A percentile compares a stretch with the other conserved stretches of the same genome.
Conservation (phyloP, 2,888 invertebrate genomes). For the Drepana falcataria region DNA sequence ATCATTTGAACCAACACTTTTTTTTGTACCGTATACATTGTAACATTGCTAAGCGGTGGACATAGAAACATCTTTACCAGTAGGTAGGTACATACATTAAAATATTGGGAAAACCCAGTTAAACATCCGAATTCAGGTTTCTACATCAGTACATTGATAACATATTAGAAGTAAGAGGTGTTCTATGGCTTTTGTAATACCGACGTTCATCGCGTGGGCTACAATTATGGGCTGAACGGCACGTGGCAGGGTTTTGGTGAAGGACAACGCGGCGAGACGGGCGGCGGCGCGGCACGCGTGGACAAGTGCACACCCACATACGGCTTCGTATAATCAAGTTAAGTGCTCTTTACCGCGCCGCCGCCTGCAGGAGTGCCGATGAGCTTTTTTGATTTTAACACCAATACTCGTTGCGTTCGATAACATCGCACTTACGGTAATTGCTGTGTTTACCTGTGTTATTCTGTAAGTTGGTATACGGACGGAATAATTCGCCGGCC, state of each 20-base stretch:
- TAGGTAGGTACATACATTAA: no score
- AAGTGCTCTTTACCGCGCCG: constrained; percentile 68
- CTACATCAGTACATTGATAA: background rate
- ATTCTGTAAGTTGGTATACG: background rate
- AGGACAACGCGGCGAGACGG: constrained; percentile 15
- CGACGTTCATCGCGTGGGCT: constrained; percentile 37
- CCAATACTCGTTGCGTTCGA: constrained; percentile 30
- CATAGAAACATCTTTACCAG: no score
- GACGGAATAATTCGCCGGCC: no score
- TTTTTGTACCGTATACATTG: no score
- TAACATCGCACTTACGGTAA: constrained; percentile 42
- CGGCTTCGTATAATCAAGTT: constrained; percentile 75
- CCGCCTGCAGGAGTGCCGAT: constrained; percentile 45
- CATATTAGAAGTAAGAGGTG: constrained; percentile 12
- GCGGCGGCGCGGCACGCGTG: constrained; percentile 25
- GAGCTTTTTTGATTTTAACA: constrained; percentile 66
- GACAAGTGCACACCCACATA: constrained; percentile 33
- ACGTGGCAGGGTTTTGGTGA: constrained; percentile 52
- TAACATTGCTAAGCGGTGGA: no score
- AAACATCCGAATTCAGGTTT: background rate
- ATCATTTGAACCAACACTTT: no score
- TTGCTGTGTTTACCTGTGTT: background rate
- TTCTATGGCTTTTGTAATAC: constrained; percentile 14
- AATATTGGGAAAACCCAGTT: no score
- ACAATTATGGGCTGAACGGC: constrained; percentile 46